Percentiles rank a stretch among this genome's conserved stretches.
phyloP scores from a whole-genome alignment of 2,797 vertebrate genomes.

The Phataginus tetradactyla region DNA sequence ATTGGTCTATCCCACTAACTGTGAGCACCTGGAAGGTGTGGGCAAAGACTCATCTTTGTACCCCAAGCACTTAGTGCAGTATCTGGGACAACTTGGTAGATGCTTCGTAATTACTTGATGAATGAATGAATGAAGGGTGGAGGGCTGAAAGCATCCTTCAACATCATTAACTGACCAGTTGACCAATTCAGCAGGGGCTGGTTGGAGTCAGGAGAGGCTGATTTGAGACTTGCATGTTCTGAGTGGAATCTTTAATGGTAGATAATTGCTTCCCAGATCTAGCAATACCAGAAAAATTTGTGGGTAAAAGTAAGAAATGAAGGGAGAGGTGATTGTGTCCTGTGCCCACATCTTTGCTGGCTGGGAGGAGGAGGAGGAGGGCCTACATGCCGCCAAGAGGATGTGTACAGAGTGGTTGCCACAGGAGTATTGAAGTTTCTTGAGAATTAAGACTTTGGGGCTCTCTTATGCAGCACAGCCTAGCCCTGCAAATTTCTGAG shows the following conservation, averaged over 20 bases:
- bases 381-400: neutral
- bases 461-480: neutral
- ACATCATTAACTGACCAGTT: neutral
- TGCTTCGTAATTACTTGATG: neutral
- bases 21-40: neutral
- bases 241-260: neutral
- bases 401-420: neutral
- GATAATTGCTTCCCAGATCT: neutral
- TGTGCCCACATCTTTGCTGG: neutral
- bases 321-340: neutral
- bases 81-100: neutral
- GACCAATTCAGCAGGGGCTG: neutral
- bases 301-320: neutral
- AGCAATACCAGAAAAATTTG: neutral
- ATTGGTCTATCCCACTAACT: neutral
- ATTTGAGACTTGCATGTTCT: neutral
- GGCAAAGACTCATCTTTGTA: neutral
- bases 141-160: neutral
- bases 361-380: neutral
- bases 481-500: neutral
- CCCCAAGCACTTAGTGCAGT: neutral
- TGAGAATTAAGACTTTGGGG: neutral
- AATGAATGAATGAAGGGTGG: neutral
- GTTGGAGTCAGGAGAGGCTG: neutral
- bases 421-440: neutral